phyloP scores from a whole-genome alignment of 1,140 invertebrate genomes.

The Drosophila tristis region DNA sequence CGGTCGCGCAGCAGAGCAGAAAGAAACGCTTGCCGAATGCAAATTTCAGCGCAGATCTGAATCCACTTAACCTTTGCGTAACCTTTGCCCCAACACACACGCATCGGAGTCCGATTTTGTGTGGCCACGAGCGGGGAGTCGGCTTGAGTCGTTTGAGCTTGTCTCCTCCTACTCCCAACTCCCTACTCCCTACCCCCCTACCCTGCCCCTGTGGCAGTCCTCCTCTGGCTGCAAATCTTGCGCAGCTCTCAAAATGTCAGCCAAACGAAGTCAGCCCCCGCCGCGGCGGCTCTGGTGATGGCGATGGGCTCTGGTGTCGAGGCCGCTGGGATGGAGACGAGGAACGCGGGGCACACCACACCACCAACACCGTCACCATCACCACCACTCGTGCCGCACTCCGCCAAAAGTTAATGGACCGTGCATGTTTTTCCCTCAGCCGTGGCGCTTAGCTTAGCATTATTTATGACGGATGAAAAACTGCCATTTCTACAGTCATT shows the following conservation, averaged over 20 bases:
- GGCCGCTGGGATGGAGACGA: conserved; percentile 38
- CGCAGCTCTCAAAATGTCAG: conserved; percentile 59
- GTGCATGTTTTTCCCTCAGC: conserved; percentile 83
- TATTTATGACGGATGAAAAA: conserved; percentile 83
- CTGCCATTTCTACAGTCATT: conserved; percentile 57
- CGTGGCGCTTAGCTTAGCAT: conserved; percentile 84
- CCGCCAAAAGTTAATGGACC: conserved; percentile 79
- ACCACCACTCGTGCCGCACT: conserved; percentile 30
- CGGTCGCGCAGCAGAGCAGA: conserved; percentile 52
- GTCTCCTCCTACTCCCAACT: conserved; percentile 30
- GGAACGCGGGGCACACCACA: conserved; percentile 7
- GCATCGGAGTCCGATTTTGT: neutral
- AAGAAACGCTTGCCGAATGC: conserved; percentile 65
- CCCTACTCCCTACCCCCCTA: neutral
- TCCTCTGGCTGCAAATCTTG: conserved; percentile 42
- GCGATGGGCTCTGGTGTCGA: conserved; percentile 44
- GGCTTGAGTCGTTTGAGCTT: conserved; percentile 13
- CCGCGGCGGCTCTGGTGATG: neutral
- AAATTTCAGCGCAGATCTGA: conserved; percentile 37
- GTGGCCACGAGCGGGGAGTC: conserved; percentile 32
- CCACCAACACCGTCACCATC: no score
- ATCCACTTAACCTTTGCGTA: conserved; percentile 55
- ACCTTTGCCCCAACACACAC: conserved; percentile 46
- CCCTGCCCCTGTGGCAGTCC: conserved; percentile 13
- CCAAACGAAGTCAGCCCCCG: conserved; percentile 10